phyloP scores from a whole-genome alignment of 2,888 invertebrate species.

The Hydrotaea diabolus region DNA sequence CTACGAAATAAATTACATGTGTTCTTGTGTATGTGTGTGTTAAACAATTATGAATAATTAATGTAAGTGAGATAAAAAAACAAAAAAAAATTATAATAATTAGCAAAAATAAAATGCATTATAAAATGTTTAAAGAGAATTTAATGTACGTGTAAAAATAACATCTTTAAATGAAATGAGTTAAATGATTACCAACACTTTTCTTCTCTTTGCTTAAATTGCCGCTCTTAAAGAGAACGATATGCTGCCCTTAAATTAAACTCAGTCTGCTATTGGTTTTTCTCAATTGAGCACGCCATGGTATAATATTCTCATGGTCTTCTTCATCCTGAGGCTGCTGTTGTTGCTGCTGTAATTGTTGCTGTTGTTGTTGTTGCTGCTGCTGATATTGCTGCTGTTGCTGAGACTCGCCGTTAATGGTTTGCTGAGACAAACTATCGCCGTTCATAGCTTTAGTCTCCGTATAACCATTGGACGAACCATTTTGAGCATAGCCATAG shows the following conservation, averaged over 20 bases:
- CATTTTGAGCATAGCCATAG: constrained; percentile 72
- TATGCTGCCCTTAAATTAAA: constrained; percentile 83
- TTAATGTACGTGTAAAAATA: background rate
- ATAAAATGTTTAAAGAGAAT: background rate
- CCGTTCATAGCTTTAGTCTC: constrained; percentile 60
- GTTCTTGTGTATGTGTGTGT: background rate
- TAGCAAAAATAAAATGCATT: constrained; percentile 42
- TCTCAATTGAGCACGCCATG: constrained; percentile 93
- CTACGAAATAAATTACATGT: constrained; percentile 27
- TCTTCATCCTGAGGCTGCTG: constrained; percentile 80
- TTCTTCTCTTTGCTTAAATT: background rate
- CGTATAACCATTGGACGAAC: constrained; percentile 46
- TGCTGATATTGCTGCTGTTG: constrained; percentile 46
- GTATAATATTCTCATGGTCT: constrained; percentile 88
- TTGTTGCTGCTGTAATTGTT: constrained; percentile 46
- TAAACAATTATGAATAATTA: constrained; percentile 2
- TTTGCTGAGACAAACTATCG: constrained; percentile 49
- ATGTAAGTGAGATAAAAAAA: background rate
- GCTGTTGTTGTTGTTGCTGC: constrained; percentile 57
- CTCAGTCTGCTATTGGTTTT: constrained; percentile 95
- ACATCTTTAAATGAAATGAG: background rate
- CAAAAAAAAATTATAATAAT: constrained; percentile 6
- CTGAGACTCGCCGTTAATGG: constrained; percentile 25
- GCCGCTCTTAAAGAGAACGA: background rate
- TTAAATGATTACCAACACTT: too few species aligned